Evolutionary conservation across 1,140 invertebrate genomes (phyloP).

Genomic region (Temnothorax longispinosus): DNA sequence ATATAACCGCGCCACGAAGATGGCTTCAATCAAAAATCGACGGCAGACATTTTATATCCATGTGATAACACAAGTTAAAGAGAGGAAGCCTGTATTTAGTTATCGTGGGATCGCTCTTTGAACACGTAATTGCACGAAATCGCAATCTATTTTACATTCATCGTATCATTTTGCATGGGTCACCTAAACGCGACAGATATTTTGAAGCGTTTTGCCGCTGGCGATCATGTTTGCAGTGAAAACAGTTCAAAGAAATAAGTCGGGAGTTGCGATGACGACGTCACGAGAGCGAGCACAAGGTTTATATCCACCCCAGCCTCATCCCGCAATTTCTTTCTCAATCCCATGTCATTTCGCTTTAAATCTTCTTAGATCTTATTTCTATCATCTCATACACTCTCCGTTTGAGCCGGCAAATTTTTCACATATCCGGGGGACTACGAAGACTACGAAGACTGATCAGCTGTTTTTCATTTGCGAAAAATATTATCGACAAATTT

Average conservation of each 20-base stretch:
- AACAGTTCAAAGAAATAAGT: conserved; percentile 19
- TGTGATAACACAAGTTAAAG: not conserved
- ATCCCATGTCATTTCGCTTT: not conserved
- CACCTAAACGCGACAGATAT: conserved; percentile 9
- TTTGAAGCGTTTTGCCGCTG: not conserved
- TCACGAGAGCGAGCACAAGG: not conserved
- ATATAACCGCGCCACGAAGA: not conserved
- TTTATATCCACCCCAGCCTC: not conserved
- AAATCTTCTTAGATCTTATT: not conserved
- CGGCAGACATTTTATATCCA: conserved; percentile 8
- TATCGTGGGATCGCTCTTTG: not conserved
- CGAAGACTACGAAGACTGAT: too few relatives aligned
- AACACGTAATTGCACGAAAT: conserved; percentile 18
- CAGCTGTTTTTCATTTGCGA: not conserved
- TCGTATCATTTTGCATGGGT: conserved; percentile 15
- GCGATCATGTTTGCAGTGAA: conserved; percentile 35
- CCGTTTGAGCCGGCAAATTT: not conserved
- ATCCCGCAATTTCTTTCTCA: conserved; percentile 14
- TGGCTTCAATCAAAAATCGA: not conserved
- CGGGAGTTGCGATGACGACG: not conserved
- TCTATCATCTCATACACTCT: not conserved
- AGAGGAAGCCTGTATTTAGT: not conserved
- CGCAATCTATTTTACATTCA: not conserved
- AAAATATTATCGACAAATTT: not conserved
- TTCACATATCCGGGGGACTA: not conserved